phyloP scores from a whole-genome alignment of 2,888 invertebrate species.

The Cerastis leucographa region DNA sequence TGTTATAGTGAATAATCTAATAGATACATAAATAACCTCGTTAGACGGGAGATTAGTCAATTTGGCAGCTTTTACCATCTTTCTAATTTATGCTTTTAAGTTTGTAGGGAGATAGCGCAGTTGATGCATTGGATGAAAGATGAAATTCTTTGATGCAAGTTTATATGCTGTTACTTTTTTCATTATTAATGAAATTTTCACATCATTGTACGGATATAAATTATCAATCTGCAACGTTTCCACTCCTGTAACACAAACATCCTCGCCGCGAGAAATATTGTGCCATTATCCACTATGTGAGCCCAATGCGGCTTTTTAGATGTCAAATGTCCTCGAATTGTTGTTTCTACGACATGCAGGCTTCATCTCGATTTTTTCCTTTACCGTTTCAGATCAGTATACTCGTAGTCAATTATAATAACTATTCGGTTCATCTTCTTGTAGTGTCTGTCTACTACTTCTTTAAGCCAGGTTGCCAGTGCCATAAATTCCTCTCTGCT shows the following conservation, averaged over 20 bases:
- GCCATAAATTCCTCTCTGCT: not conserved
- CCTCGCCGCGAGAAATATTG: not conserved
- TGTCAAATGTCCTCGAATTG: not conserved
- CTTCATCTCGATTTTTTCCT: not conserved
- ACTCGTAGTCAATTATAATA: not conserved
- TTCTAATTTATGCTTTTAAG: constrained; percentile 12
- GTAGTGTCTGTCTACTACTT: not conserved
- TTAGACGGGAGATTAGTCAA: constrained; percentile 8
- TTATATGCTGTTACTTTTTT: not conserved
- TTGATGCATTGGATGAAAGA: constrained; percentile 4
- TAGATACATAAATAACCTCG: constrained; percentile 16
- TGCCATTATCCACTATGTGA: not conserved
- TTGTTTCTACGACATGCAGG: not conserved
- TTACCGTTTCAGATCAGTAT: not conserved
- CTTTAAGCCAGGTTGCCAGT: not conserved
- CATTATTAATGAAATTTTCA: not conserved
- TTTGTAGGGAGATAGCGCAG: not conserved
- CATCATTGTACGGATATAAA: not conserved
- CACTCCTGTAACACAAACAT: not conserved
- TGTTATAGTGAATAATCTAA: constrained; percentile 7
- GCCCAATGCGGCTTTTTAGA: not conserved
- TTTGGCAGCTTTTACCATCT: constrained; percentile 10
- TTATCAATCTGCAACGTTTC: not conserved
- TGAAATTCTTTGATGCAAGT: not conserved
- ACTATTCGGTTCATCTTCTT: not conserved